A percentile compares a stretch with the other conserved stretches of the same genome.
Evolutionary conservation across 2,113 vertebrate species (phyloP).

Genomic region (Zosterops japonicus): DNA sequence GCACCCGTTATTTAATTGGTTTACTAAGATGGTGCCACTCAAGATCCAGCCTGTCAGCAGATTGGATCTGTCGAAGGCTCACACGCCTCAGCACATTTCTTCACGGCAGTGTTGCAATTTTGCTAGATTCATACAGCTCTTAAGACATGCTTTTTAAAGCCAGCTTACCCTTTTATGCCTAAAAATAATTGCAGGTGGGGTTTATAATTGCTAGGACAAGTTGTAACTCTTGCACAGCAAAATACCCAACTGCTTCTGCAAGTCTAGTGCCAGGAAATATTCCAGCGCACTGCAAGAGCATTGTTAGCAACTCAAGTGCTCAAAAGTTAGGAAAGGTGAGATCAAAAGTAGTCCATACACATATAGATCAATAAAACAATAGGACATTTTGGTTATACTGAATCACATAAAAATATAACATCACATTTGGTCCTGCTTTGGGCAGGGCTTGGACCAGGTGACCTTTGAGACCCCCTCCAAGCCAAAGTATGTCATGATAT

Average conservation of each 20-base stretch:
- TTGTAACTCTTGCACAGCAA: constrained; percentile 15
- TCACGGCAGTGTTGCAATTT: constrained; percentile 37
- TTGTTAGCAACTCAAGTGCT: neutral
- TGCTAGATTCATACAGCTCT: neutral
- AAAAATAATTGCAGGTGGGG: constrained; percentile 62
- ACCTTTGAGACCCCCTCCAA: neutral
- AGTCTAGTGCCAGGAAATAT: neutral
- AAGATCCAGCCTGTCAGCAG: constrained; percentile 49
- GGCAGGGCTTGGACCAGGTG: neutral
- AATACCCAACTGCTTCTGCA: neutral
- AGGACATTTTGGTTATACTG: neutral
- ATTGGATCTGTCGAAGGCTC: neutral
- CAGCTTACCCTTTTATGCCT: constrained; percentile 31
- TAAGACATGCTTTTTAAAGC: constrained; percentile 27
- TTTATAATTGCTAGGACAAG: constrained; percentile 46
- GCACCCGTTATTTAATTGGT: constrained; percentile 48
- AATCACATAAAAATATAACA: neutral
- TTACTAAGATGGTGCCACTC: constrained; percentile 41
- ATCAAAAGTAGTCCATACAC: neutral
- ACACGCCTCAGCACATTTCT: constrained; percentile 56
- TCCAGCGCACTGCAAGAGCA: neutral
- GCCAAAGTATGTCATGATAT: neutral
- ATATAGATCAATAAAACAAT: neutral
- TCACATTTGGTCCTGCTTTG: neutral
- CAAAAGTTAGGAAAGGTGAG: neutral